Base-by-base conservation (phyloP, 1,140 invertebrate genomes). In the Elysia chlorotica region DNA sequence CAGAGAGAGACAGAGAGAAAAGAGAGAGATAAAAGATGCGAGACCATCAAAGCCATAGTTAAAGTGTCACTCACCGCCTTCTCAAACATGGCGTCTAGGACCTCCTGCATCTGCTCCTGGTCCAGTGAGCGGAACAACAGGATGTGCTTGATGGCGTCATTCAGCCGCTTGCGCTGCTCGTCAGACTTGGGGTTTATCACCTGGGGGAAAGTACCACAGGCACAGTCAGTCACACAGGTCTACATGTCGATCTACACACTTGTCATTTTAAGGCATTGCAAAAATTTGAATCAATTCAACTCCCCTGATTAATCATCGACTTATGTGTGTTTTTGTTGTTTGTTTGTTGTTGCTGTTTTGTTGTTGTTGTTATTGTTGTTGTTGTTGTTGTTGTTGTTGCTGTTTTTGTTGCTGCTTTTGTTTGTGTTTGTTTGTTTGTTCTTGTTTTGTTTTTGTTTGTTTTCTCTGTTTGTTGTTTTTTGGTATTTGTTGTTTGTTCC, bases 41-140 rank as follows among this genome's bases (percentile, higher is more conserved):
- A 31, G 25, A 62, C 2, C 2, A 33, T 5, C 2, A 14, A n/a
- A 31, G 21, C 30, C 2, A 23, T 10, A 33, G 30, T 25, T 17
- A 35, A 33, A 28, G 41, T 10, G 33, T 2, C n/a, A n/a, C n/a
- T n/a, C n/a, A n/a, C n/a, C n/a, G n/a, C n/a, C n/a, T n/a, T n/a
- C n/a, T 98, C 96, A 88, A 98, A 98, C 96, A 99, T 98, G 33
- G 97, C 97, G 89, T 98, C 96, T 84, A 98, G 88, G 67, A 98
- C 95, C 88, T 96, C 92, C 79, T 90, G 88, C 89, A 93, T 92
- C 90, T 93, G 92, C n/a, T n/a, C n/a, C n/a, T n/a, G n/a, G n/a
- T n/a, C n/a, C n/a, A n/a, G n/a, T n/a, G 95, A 93, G 78, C 96
- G 92, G 91, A 98, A 99, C 73, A 99, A 91, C 78, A 99, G 90